A percentile compares a stretch with the other conserved stretches of the same genome.
Conservation (phyloP, 2,888 invertebrate genomes). For the Oxystoma pomonae region DNA sequence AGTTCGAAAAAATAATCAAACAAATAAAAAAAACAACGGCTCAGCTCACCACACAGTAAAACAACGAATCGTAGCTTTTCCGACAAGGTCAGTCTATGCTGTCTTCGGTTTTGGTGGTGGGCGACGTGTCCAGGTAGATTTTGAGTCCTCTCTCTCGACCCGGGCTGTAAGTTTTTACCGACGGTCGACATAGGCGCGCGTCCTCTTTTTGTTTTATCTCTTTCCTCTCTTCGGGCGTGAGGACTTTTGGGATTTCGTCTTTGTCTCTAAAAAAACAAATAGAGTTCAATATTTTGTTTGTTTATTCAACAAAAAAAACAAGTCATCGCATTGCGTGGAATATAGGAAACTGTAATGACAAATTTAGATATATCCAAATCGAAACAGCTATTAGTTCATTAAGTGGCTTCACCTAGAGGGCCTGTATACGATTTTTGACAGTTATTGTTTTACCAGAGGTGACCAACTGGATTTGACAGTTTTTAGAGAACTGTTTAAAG, state of each 20-base stretch:
- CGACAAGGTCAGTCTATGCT: constrained; percentile 44
- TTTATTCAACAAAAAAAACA: constrained; percentile 15
- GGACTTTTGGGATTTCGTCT: constrained; percentile 54
- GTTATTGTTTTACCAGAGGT: no score
- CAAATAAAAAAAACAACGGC: constrained; percentile 14
- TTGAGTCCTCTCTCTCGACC: constrained; percentile 68
- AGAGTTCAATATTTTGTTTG: no score
- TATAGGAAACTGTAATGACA: no score
- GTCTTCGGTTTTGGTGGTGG: constrained; percentile 44
- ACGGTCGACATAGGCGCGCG: constrained; percentile 49
- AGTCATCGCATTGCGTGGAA: no score
- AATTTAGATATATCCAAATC: no score
- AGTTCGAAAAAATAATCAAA: no score
- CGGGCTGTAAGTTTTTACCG: constrained; percentile 52
- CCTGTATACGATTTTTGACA: no score
- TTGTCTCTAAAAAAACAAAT: constrained; percentile 54
- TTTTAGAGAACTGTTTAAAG: no score
- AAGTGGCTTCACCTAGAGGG: no score
- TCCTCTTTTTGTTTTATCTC: constrained; percentile 60
- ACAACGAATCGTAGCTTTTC: constrained; percentile 38
- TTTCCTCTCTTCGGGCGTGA: constrained; percentile 58
- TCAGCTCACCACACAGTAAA: constrained; percentile 30
- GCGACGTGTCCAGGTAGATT: constrained; percentile 62
- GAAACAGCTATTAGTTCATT: no score
- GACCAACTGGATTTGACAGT: no score